Conservation (phyloP, 2,797 vertebrate genomes). For the Sciaenops ocellatus region DNA sequence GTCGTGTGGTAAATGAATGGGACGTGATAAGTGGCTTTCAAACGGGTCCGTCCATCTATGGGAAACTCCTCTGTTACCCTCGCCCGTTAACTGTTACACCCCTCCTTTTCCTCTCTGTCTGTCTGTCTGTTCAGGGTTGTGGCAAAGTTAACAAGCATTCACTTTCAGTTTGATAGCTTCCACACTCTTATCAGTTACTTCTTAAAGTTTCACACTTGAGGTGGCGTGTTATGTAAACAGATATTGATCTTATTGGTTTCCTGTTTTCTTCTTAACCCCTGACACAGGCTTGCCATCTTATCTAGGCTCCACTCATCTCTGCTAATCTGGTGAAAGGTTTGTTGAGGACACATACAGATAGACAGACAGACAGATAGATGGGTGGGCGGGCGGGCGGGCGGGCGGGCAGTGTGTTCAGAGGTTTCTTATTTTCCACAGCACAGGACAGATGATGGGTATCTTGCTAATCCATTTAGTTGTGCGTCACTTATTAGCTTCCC, state of each 20-base stretch:
- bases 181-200: neutral
- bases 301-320: neutral
- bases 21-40: neutral
- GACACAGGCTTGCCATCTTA: neutral
- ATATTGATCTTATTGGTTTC: neutral
- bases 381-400: no score
- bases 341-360: neutral
- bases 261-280: neutral
- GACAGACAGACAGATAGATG: no score
- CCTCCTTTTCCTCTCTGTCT: constrained; percentile 20
- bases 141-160: constrained; percentile 1
- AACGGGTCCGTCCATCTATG: neutral
- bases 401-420: constrained; percentile 2
- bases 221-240: neutral
- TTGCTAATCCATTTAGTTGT: constrained; percentile 58
- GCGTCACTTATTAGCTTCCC: constrained; percentile 31
- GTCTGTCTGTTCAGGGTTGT: neutral
- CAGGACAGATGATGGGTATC: constrained; percentile 31
- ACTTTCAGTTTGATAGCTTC: neutral
- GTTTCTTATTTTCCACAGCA: constrained; percentile 11
- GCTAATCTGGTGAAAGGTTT: neutral
- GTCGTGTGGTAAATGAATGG: neutral
- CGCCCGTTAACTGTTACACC: constrained; percentile 28
- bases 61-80: constrained; percentile 7
- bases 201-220: neutral